Conservation (phyloP, 92 coral and sea anemone genomes). For the Isaurus tuberculatus region DNA sequence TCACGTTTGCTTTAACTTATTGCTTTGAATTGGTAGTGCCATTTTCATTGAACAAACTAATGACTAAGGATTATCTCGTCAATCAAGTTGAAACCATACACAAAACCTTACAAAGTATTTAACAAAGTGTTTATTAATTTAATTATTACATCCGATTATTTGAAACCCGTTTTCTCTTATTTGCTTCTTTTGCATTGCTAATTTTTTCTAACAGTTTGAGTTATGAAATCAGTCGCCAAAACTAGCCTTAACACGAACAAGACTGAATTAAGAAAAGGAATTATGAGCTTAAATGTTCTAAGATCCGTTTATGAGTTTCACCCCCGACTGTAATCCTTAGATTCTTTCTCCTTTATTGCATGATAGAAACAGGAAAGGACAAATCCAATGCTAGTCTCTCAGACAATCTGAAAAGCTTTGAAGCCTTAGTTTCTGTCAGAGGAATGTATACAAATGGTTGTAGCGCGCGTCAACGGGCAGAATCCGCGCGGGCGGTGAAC, state of each 20-base stretch:
- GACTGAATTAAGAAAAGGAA: constrained; percentile 54
- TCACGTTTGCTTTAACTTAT: constrained; percentile 41
- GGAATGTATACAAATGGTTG: constrained; percentile 45
- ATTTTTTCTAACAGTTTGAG: background rate
- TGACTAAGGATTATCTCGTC: constrained; percentile 75
- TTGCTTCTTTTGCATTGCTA: background rate
- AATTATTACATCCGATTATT: constrained; percentile 12
- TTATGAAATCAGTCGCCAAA: background rate
- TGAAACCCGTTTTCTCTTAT: background rate
- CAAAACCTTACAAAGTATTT: background rate
- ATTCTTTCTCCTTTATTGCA: constrained; percentile 55
- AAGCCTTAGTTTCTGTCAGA: constrained; percentile 34
- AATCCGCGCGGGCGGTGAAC: background rate
- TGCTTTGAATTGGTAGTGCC: constrained; percentile 22
- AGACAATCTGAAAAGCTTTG: constrained; percentile 43
- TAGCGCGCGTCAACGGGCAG: constrained; percentile 24
- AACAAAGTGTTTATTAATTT: constrained; percentile 5
- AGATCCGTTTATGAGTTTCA: constrained; percentile 83
- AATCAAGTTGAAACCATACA: constrained; percentile 57
- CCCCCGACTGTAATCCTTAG: constrained; percentile 66
- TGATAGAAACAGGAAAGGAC: constrained; percentile 80
- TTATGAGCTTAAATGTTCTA: constrained; percentile 61
- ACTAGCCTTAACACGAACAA: constrained; percentile 35
- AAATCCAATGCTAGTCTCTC: constrained; percentile 57
- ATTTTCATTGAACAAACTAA: constrained; percentile 35